Evolutionary conservation across 2,888 invertebrate genomes (phyloP).

Genomic region (Cyaniris semiargus): DNA sequence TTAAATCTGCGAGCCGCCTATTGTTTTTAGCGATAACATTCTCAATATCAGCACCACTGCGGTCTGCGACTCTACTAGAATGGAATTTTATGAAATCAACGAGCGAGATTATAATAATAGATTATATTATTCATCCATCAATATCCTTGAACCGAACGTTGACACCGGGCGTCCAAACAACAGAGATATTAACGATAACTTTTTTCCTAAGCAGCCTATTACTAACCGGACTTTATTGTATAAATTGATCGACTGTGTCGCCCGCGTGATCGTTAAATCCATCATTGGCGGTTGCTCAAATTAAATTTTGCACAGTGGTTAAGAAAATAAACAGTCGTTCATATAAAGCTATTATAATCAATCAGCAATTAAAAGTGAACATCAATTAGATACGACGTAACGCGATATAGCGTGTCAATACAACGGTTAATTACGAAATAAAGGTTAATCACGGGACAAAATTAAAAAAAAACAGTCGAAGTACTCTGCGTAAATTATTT

Average conservation of each 20-base stretch:
- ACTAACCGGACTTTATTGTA: slow-evolving; percentile 37
- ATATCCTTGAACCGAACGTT: slow-evolving; percentile 53
- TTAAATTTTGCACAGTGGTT: neutral
- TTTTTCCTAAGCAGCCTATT: slow-evolving; percentile 39
- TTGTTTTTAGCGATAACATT: slow-evolving; percentile 1
- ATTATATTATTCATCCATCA: slow-evolving; percentile 42
- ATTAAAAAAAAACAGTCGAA: neutral
- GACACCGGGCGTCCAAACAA: slow-evolving; percentile 42
- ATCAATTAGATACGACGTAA: slow-evolving; percentile 16
- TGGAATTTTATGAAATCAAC: slow-evolving; percentile 32
- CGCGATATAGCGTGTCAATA: slow-evolving; percentile 18
- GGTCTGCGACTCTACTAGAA: neutral
- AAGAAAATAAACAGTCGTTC: slow-evolving; percentile 24
- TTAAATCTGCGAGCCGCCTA: neutral
- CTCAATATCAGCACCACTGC: neutral
- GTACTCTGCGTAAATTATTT: neutral
- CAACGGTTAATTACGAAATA: slow-evolving; percentile 29
- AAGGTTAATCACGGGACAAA: neutral
- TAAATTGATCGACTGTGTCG: slow-evolving; percentile 10
- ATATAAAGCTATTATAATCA: slow-evolving; percentile 13
- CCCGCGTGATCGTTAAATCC: neutral
- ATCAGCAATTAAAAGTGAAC: slow-evolving; percentile 22
- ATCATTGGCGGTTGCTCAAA: neutral
- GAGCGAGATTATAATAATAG: slow-evolving; percentile 33
- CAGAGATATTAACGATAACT: slow-evolving; percentile 27